These are phyloP conservation scores for Lomographa bimaculata DNA, from an alignment of 2,888 invertebrate genomes.

Conservation along the genomic window DNA sequence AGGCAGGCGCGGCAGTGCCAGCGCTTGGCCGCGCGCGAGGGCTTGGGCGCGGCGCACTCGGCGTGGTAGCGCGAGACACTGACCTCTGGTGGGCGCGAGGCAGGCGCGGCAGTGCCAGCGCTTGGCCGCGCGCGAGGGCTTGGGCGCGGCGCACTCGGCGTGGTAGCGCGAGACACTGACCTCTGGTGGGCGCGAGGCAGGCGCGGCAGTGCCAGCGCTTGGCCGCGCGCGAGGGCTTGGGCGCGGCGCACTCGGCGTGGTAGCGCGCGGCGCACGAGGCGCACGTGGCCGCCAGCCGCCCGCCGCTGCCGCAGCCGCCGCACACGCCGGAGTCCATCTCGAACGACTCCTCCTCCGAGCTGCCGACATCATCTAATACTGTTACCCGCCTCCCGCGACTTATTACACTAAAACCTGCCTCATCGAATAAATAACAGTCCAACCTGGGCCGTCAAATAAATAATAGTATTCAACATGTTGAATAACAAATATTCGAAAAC, in stretches of 20 bases:
- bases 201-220: conserved; percentile 80
- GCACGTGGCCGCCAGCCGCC: conserved; percentile 85
- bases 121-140: conserved; percentile 73
- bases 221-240: conserved; percentile 77
- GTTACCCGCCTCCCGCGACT: too few relatives aligned
- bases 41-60: background rate
- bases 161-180: conserved; percentile 54
- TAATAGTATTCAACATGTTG: too few relatives aligned
- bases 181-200: conserved; percentile 57
- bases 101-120: conserved; percentile 78
- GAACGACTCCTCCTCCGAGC: conserved; percentile 39
- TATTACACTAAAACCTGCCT: too few relatives aligned
- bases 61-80: background rate
- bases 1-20: conserved; percentile 17
- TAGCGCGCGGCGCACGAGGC: conserved; percentile 84
- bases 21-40: conserved; percentile 4
- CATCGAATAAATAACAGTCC: too few relatives aligned
- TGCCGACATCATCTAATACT: conserved; percentile 2
- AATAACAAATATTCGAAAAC: too few relatives aligned
- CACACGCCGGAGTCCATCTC: conserved; percentile 72
- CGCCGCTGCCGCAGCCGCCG: conserved; percentile 86
- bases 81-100: background rate
- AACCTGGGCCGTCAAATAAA: too few relatives aligned
- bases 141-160: conserved; percentile 60
- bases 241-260: conserved; percentile 89